phyloP scores from a whole-genome alignment of 2,888 invertebrate genomes.

The Anarsia innoxiella region DNA sequence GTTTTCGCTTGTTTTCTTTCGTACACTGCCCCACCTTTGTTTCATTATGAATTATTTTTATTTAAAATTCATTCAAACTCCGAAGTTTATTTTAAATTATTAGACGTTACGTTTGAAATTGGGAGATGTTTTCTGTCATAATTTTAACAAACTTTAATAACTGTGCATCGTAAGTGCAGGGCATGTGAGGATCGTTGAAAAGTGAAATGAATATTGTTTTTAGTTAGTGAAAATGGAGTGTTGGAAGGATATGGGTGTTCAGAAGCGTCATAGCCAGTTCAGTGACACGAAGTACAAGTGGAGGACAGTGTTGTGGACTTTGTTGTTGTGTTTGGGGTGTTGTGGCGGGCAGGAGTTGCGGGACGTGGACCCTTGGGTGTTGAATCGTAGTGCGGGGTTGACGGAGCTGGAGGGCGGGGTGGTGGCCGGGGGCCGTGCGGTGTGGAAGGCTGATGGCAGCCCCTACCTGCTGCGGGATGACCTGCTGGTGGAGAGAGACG shows the following conservation, averaged over 20 bases:
- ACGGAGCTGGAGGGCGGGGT: constrained; percentile 80
- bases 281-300: constrained; percentile 72
- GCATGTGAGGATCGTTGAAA: constrained; percentile 41
- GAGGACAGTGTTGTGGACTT: constrained; percentile 64
- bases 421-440: constrained; percentile 73
- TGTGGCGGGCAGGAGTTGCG: constrained; percentile 48
- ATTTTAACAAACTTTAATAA: constrained; percentile 28
- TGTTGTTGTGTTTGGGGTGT: constrained; percentile 38
- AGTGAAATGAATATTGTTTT: constrained; percentile 60
- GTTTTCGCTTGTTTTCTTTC: constrained; percentile 58
- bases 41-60: constrained; percentile 48
- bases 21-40: constrained; percentile 60
- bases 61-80: constrained; percentile 24
- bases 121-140: constrained; percentile 26
- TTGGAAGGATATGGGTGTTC: constrained; percentile 62
- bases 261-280: constrained; percentile 70
- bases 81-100: constrained; percentile 22
- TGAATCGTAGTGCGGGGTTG: constrained; percentile 55
- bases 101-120: constrained; percentile 23
- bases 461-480: constrained; percentile 88
- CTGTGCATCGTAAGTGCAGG: constrained; percentile 43
- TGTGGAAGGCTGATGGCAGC: constrained; percentile 76
- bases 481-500: constrained; percentile 84
- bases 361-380: constrained; percentile 55
- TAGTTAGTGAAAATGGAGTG: constrained; percentile 56